These are phyloP conservation scores for Calidris pugnax DNA, from an alignment of 2,113 vertebrate species.

Conservation along the genomic window DNA sequence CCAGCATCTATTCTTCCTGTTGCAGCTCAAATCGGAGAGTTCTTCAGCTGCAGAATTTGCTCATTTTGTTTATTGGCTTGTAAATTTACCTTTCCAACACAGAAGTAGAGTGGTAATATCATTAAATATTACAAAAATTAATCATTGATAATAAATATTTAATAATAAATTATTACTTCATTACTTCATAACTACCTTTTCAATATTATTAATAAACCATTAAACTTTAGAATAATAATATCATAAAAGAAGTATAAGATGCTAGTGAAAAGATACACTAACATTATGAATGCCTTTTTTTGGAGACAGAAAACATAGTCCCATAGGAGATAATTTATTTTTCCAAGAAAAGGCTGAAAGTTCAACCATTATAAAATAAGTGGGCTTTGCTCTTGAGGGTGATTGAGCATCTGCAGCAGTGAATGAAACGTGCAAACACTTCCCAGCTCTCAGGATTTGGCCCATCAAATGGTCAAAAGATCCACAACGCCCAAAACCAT, in stretches of 20 bases:
- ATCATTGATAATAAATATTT: neutral
- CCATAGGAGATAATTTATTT: neutral
- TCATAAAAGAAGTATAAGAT: neutral
- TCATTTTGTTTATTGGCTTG: neutral
- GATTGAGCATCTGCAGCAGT: conserved; percentile 10
- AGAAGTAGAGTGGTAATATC: neutral
- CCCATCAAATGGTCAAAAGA: neutral
- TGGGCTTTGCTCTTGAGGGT: neutral
- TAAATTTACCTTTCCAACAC: neutral
- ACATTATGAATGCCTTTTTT: neutral
- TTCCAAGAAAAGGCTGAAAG: neutral
- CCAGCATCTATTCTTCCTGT: neutral
- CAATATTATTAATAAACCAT: neutral
- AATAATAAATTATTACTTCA: neutral
- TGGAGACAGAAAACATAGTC: neutral
- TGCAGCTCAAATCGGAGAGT: neutral
- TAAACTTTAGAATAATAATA: neutral
- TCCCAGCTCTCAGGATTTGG: neutral
- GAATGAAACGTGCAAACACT: neutral
- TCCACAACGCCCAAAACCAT: neutral
- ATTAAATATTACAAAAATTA: neutral
- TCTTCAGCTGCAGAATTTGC: neutral
- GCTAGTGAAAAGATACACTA: neutral
- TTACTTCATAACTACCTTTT: neutral
- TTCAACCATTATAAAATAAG: conserved; percentile 8